These are phyloP conservation scores for Glomeris marginata DNA, from an alignment of 2,888 invertebrate species.

Conservation along the genomic window DNA sequence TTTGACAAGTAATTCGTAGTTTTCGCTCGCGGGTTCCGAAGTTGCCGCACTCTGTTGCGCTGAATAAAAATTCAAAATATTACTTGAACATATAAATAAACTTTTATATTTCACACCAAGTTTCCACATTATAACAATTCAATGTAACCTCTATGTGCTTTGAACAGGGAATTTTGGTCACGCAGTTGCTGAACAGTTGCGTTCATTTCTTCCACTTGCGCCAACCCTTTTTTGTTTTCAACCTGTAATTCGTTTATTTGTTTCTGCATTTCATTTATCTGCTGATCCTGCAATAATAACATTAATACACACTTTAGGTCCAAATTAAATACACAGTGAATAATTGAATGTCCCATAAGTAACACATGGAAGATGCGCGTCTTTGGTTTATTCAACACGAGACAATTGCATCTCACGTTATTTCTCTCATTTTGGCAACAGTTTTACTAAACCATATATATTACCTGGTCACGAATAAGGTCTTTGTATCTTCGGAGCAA, in stretches of 20 bases:
- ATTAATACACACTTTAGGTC: slow-evolving; percentile 6
- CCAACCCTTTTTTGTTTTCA: slow-evolving; percentile 20
- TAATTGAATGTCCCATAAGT: too few relatives aligned
- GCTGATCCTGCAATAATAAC: slow-evolving; percentile 24
- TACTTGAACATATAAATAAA: not conserved
- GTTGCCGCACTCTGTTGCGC: slow-evolving; percentile 9
- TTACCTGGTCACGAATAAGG: slow-evolving; percentile 81
- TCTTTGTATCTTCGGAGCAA: slow-evolving; percentile 66
- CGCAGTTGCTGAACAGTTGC: slow-evolving; percentile 56
- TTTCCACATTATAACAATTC: not conserved
- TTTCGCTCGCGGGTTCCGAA: slow-evolving; percentile 11
- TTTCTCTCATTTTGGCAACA: too few relatives aligned
- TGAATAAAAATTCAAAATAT: not conserved
- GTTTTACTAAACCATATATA: slow-evolving; percentile 27
- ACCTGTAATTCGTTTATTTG: slow-evolving; percentile 23
- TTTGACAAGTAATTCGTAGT: slow-evolving; percentile 17
- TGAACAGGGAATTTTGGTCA: slow-evolving; percentile 74
- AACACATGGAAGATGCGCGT: too few relatives aligned
- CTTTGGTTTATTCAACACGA: not conserved
- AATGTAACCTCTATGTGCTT: slow-evolving; percentile 36
- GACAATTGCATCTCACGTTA: too few relatives aligned
- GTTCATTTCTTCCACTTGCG: slow-evolving; percentile 47
- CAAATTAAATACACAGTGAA: too few relatives aligned
- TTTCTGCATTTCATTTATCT: slow-evolving; percentile 23
- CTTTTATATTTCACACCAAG: too few relatives aligned